A percentile compares a stretch with the other conserved stretches of the same genome.
These are phyloP conservation scores for Montipora foliosa DNA, from an alignment of 64 coral and sea anemone species.

Conservation along the genomic window DNA sequence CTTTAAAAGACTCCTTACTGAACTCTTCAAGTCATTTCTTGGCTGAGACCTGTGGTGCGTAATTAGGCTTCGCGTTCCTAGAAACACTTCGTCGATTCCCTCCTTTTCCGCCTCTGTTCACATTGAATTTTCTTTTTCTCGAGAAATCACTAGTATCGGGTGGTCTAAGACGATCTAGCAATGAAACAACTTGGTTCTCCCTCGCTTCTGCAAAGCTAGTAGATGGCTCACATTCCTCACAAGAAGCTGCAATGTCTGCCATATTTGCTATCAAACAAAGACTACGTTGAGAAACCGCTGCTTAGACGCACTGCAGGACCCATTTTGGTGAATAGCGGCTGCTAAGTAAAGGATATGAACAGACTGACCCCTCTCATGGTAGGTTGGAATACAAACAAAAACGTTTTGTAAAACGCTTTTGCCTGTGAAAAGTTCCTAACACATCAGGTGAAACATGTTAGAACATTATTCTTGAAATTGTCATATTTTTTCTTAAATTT, in stretches of 20 bases:
- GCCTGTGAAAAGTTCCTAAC: not conserved
- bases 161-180: constrained; percentile 1
- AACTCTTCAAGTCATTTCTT: constrained; percentile 7
- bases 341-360: not conserved
- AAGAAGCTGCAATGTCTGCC: constrained; percentile 10
- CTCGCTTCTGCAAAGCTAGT: constrained; percentile 14
- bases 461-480: not conserved
- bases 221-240: constrained; percentile 27
- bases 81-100: constrained; percentile 9
- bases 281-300: not conserved
- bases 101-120: not conserved
- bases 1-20: constrained; percentile 4
- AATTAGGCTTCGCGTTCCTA: not conserved
- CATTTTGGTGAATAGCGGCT: not conserved
- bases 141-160: constrained; percentile 19
- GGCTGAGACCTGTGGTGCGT: not conserved
- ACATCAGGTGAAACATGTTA: not conserved
- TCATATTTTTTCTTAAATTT: not conserved
- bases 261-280: not conserved
- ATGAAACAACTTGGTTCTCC: constrained; percentile 22
- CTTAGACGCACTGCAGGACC: not conserved
- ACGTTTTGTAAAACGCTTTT: constrained; percentile 8
- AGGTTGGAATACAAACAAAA: constrained; percentile 20
- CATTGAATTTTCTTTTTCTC: not conserved
- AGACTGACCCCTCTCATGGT: not conserved